Base-by-base conservation (phyloP, 2,113 vertebrate genomes). In the Microtus pennsylvanicus region DNA sequence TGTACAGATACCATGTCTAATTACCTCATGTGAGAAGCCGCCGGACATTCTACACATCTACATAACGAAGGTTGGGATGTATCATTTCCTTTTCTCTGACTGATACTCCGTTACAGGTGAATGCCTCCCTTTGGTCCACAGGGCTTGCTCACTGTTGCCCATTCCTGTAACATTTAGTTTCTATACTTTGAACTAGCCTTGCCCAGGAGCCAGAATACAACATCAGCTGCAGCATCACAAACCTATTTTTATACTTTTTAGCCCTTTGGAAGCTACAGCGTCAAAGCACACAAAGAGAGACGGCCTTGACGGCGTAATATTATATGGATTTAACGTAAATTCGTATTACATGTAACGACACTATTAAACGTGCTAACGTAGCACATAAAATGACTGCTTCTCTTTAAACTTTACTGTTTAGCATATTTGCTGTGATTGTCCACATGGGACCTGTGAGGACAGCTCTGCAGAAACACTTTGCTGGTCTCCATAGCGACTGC, bases 341-440 rank as follows among this genome's bases (percentile, higher is more conserved):
- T 98, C 69, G 81, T 38, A 72, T 97, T 96, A 94, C n/a, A 9
- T 93, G 76, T 82, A 83, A 88, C 97, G 95, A 91, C 95, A 94
- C 89, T 94, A 74, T 98, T 97, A 95, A 95, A 92, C 86, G 85
- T 97, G 86, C 98, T 97, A 97, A 96, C 98, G 93, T 69, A 96
- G 94, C 78, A 91, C 75, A 94, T 92, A 97, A 97, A 98, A 95
- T 96, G 83, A 97, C 87, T 78, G 35, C 82, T 98, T 98, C 75
- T 96, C 97, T 97, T 98, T 96, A 97, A 96, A 97, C 96, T 96
- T 96, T 97, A 97, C 69, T 96, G 86, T 94, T 98, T 94, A 96
- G 87, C 88, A 58, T 97, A 96, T 98, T 98, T 98, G 91, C 98
- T 98, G 98, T 98, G 88, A 94, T 98, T 93, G 92, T 97, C 75